Evolutionary conservation across 1,140 invertebrate genomes (phyloP), one percentile per base, ranked within the genome.

Genomic region (Drosophila yakuba): DNA sequence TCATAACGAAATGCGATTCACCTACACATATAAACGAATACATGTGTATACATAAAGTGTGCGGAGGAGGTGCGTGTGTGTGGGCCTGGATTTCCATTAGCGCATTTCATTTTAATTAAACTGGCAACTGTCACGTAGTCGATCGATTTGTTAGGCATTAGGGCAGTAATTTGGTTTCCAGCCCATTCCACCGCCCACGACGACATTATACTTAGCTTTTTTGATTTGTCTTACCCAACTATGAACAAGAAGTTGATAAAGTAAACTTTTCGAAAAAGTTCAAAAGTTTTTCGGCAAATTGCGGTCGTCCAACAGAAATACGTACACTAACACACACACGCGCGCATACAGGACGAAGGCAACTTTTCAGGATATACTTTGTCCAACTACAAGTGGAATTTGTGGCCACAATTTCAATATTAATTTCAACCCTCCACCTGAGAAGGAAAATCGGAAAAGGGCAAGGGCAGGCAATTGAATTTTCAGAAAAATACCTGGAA

Each of bases 81-180:
- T 54, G 23, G 38, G 36, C 28, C 61, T 36, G 54, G 54, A 67
- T 75, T 78, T 81, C 74, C 78, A 84, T 78, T 80, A 69, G 78
- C 68, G 74, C 64, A 75, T 88, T 82, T 71, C 74, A 76, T 82
- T 88, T 82, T 86, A 86, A 86, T 86, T 86, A 86, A 82, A 69
- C 61, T 76, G 82, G 69, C 62, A 86, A 88, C 69, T 85, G 74
- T 82, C 83, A 88, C 79, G 82, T 82, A 86, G 59, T 64, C 54
- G 38, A 72, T 85, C 83, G 79, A 82, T 86, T 82, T 83, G 73
- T 88, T 74, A 45, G 66, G 71, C 74, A 78, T 86, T 67, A 75
- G 58, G 61, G 43, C 35, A 63, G 57, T 64, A 58, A 77, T 76
- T 77, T 76, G 62, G 43, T 41, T 39, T 17, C 28, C 11, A 14